Evolutionary conservation across 2,113 vertebrate species (phyloP).

Genomic region (Numenius arquata): DNA sequence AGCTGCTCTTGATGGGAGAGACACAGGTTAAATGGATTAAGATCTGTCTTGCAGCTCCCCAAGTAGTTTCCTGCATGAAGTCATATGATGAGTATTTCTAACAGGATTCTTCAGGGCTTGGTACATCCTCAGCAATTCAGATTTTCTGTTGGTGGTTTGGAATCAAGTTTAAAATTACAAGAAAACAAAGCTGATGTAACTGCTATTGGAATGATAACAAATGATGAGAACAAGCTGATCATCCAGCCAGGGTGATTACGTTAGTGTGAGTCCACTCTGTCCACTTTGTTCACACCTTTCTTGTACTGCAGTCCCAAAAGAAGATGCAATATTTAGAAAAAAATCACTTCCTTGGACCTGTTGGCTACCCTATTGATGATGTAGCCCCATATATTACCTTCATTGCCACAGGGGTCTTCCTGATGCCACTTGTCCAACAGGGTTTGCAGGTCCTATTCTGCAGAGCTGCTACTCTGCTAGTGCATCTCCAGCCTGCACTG

Average conservation of each 20-base stretch:
- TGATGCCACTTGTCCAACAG: neutral
- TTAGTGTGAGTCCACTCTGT: neutral
- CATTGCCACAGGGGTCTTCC: neutral
- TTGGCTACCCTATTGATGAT: neutral
- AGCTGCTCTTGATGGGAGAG: neutral
- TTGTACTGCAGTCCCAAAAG: neutral
- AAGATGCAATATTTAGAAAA: neutral
- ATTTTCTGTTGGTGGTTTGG: conserved; percentile 4
- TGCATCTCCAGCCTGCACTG: neutral
- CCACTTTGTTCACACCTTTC: neutral
- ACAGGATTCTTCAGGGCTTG: neutral
- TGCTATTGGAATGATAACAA: neutral
- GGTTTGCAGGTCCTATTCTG: neutral
- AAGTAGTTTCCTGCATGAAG: conserved; percentile 15
- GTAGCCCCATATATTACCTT: neutral
- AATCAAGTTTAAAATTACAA: neutral
- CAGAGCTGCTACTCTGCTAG: neutral
- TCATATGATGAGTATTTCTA: conserved; percentile 7
- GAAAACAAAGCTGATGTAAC: conserved; percentile 3
- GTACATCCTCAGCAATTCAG: neutral
- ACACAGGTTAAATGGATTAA: neutral
- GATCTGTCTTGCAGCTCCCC: neutral
- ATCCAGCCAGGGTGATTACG: neutral
- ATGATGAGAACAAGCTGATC: neutral
- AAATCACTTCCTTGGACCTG: neutral